A percentile compares a stretch with the other conserved stretches of the same genome.
Conservation (phyloP, 2,888 invertebrate genomes). For the Plusia festucae region DNA sequence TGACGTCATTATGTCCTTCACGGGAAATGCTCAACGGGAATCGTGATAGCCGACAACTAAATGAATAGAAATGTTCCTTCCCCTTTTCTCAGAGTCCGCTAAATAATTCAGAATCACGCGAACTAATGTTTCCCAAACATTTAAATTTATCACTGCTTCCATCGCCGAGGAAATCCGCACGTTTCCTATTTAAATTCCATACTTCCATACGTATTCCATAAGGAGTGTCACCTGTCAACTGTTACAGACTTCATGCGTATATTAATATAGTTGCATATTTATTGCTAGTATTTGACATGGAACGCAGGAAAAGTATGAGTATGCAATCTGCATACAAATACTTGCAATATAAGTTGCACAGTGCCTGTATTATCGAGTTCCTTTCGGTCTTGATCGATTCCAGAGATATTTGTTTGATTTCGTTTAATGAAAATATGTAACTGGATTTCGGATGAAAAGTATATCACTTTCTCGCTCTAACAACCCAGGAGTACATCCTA, state of each 20-base stretch:
- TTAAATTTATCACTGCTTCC: conserved; percentile 27
- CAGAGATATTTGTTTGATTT: background rate
- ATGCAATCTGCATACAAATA: conserved; percentile 19
- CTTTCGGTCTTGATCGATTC: conserved; percentile 7
- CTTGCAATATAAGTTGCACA: conserved; percentile 6
- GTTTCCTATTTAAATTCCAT: conserved; percentile 44
- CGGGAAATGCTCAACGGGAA: conserved; percentile 12
- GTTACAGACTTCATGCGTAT: background rate
- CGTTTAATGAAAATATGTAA: background rate
- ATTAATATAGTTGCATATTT: conserved; percentile 21
- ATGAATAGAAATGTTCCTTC: conserved; percentile 19
- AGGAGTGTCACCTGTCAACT: conserved; percentile 16
- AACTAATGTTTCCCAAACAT: conserved; percentile 33
- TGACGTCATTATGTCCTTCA: conserved; percentile 15
- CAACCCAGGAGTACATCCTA: too few relatives aligned
- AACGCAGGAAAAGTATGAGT: conserved; percentile 14
- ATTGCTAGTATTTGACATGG: conserved; percentile 15
- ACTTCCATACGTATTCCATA: conserved; percentile 35
- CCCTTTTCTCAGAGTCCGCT: conserved; percentile 14
- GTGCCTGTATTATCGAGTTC: background rate
- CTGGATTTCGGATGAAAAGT: background rate
- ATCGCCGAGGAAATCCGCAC: conserved; percentile 33
- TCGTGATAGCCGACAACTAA: conserved; percentile 19
- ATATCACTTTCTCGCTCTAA: background rate
- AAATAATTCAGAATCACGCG: conserved; percentile 22